A percentile compares a stretch with the other conserved stretches of the same genome.
Evolutionary conservation across 2,113 vertebrate genomes (phyloP).

Genomic region (Mormyrus lacerda): DNA sequence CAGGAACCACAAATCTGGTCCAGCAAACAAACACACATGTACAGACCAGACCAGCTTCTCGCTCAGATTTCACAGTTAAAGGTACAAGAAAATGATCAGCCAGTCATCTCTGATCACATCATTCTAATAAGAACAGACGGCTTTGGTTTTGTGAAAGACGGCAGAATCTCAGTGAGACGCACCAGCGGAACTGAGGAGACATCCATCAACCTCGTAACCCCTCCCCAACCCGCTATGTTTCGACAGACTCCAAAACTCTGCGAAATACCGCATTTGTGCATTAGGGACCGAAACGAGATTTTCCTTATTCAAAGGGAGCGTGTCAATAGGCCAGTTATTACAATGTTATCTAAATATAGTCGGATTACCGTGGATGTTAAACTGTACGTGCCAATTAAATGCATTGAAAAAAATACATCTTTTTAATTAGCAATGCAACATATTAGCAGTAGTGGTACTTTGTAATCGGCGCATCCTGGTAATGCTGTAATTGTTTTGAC

Average conservation of each 20-base stretch:
- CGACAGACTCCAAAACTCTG: not conserved
- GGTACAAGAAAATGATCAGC: not conserved
- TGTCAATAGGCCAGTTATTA: not conserved
- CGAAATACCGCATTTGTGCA: not conserved
- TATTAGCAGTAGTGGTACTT: not conserved
- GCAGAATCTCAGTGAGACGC: not conserved
- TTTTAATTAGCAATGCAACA: conserved; percentile 1
- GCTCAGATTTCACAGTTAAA: not conserved
- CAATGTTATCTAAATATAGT: not conserved
- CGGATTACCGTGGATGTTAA: not conserved
- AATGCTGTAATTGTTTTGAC: conserved; percentile 2
- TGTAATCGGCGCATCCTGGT: not conserved
- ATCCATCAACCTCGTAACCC: not conserved
- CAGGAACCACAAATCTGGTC: not conserved
- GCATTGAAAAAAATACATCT: not conserved
- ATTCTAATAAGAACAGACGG: not conserved
- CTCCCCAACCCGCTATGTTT: not conserved
- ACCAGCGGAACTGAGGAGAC: not conserved
- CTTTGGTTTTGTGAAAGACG: not conserved
- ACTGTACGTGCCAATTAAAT: conserved; percentile 7
- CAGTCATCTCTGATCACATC: not conserved
- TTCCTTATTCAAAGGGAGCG: not conserved
- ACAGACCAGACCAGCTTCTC: not conserved
- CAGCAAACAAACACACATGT: not conserved
- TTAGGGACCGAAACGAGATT: not conserved